Evolutionary conservation across 1,140 invertebrate species (phyloP).

Genomic region (Oreohelix idahoensis): DNA sequence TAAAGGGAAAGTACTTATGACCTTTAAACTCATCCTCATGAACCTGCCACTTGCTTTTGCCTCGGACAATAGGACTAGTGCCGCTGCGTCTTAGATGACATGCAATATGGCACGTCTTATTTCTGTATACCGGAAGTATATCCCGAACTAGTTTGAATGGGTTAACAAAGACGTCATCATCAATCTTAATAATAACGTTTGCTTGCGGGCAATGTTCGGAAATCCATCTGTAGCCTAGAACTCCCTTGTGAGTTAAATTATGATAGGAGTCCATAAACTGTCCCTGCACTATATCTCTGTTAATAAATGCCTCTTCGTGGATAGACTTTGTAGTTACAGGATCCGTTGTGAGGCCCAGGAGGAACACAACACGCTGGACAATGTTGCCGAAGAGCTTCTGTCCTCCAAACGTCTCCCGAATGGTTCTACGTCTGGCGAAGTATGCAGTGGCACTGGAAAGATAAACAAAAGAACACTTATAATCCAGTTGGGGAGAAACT

Average conservation of each 20-base stretch:
- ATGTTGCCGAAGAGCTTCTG: not conserved
- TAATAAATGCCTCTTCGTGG: slow-evolving; percentile 45
- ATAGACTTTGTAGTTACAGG: slow-evolving; percentile 40
- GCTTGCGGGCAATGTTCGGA: slow-evolving; percentile 78
- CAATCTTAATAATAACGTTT: slow-evolving; percentile 86
- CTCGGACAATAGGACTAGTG: slow-evolving; percentile 46
- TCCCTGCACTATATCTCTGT: slow-evolving; percentile 62
- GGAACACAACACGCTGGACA: slow-evolving; percentile 48
- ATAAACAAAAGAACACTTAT: too few relatives aligned
- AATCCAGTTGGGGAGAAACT: too few relatives aligned
- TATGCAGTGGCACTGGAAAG: not conserved
- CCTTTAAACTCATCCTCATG: slow-evolving; percentile 47
- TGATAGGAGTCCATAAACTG: slow-evolving; percentile 60
- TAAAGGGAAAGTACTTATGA: slow-evolving; percentile 45
- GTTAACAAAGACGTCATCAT: slow-evolving; percentile 90
- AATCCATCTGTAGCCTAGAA: slow-evolving; percentile 89
- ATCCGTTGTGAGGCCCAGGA: slow-evolving; percentile 48
- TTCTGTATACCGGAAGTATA: slow-evolving; percentile 24
- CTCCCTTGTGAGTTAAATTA: slow-evolving; percentile 75
- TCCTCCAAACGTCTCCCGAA: not conserved
- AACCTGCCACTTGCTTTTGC: slow-evolving; percentile 51
- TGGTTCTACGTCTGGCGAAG: not conserved
- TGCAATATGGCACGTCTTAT: slow-evolving; percentile 40
- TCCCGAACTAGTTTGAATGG: slow-evolving; percentile 73
- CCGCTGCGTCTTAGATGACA: slow-evolving; percentile 45